Percentiles rank a stretch among this genome's conserved stretches.
Conservation (phyloP, 2,113 vertebrate species). For the Melospiza melodia region DNA sequence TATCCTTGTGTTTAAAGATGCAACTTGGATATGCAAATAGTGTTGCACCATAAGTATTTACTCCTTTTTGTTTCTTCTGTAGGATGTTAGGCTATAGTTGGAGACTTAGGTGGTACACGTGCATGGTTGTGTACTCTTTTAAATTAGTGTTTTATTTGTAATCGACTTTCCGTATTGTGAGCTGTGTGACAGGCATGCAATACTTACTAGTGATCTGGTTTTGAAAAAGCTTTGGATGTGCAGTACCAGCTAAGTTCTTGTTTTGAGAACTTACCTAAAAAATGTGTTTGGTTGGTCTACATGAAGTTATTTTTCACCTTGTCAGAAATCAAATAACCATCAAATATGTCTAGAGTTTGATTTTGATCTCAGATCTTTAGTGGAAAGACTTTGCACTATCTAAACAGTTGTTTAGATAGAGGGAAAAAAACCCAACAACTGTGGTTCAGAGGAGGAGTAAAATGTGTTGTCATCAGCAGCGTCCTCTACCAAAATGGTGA, state of each 20-base stretch:
- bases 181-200: background rate
- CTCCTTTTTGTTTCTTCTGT: background rate
- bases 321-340: background rate
- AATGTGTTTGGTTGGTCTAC: background rate
- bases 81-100: background rate
- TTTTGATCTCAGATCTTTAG: background rate
- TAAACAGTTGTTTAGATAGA: background rate
- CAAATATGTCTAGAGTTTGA: background rate
- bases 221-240: background rate
- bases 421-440: accelerated
- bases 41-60: background rate
- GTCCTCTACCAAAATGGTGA: background rate
- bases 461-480: background rate
- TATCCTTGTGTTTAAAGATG: background rate
- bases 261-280: background rate
- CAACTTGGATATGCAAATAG: background rate
- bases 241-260: background rate
- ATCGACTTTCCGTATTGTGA: background rate
- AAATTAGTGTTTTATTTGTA: background rate
- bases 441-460: background rate
- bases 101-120: background rate
- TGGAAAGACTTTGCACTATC: background rate
- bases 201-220: background rate
- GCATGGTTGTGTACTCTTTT: background rate
- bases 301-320: background rate